Base-by-base conservation (phyloP, 2,113 vertebrate species). In the Scophthalmus maximus region DNA sequence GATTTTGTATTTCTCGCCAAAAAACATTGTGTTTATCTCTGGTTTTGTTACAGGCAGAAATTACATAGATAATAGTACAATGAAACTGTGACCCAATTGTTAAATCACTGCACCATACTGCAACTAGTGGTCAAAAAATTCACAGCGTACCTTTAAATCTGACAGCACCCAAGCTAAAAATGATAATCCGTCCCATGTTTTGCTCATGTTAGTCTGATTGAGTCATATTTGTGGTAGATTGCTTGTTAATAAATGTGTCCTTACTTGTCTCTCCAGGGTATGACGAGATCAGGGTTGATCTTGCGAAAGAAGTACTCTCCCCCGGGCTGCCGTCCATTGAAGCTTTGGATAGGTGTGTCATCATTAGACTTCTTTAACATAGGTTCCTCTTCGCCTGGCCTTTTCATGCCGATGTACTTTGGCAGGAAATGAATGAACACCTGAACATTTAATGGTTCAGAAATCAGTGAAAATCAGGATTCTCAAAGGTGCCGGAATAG, bases 221-320 rank as follows among this genome's bases (percentile, higher is more conserved):
- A 57, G 14, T 20, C 22, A 14, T 1, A 1, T 4, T 3, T 36
- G 9, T 3, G 9, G 3, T 27, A 18, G 9, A 26, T 12, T 47
- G 1, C 8, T 18, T 22, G 2, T 64, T 17, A n/a, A 17, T 49
- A 18, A 23, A 18, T 52, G 42, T 50, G 18, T 26, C 14, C 75
- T 67, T 83, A 96, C 95, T 94, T 94, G 73, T 92, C 93, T 77
- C 89, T 91, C 92, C 95, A 96, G 5, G 94, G 93, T 51, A 94
- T 77, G n/a, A 97, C 92, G 20, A 96, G 93, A 70, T 95, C 94
- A 9, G 81, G 94, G 68, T 94, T 92, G 49, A 96, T 93, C 81
- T 95, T 95, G 8, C 95, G 92, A 70, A 95, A 92, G 78, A 97
- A 96, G 89, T 97, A 97, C 65, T 97, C 95, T 62, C 96, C 95